Percentiles rank a stretch among this genome's conserved stretches.
These are phyloP conservation scores for Protosalanx chinensis DNA, from an alignment of 2,797 vertebrate species.

Conservation along the genomic window DNA sequence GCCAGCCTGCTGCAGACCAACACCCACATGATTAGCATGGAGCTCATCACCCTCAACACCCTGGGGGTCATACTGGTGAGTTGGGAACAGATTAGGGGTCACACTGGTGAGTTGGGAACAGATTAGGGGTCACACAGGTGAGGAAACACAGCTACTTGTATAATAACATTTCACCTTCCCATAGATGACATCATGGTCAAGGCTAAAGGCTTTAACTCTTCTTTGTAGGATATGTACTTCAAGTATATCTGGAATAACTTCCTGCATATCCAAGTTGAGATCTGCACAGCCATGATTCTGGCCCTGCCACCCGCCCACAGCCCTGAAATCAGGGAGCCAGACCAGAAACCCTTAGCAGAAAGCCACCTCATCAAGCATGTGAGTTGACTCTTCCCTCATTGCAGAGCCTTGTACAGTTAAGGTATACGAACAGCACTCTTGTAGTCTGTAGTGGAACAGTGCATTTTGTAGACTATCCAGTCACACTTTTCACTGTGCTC, in stretches of 20 bases:
- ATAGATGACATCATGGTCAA: no score
- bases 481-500: not conserved
- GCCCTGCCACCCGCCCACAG: conserved; percentile 83
- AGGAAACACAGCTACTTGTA: not conserved
- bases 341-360: conserved; percentile 75
- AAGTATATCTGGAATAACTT: conserved; percentile 99
- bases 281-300: conserved; percentile 94
- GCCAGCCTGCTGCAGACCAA: conserved; percentile 93
- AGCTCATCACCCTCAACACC: conserved; percentile 94
- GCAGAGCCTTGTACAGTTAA: not conserved
- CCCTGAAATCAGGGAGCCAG: conserved; percentile 80
- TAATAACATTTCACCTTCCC: not conserved
- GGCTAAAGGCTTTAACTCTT: not conserved
- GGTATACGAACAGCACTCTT: no score
- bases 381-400: not conserved
- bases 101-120: not conserved
- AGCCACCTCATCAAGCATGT: conserved; percentile 87
- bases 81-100: not conserved
- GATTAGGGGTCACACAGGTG: not conserved
- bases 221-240: conserved; percentile 95
- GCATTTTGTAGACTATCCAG: not conserved
- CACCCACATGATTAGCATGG: conserved; percentile 87
- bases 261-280: conserved; percentile 97
- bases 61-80: conserved; percentile 95
- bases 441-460: not conserved